A percentile compares a stretch with the other conserved stretches of the same genome.
These are phyloP conservation scores for Vanessa atalanta DNA, from an alignment of 1,140 invertebrate genomes.

Conservation along the genomic window DNA sequence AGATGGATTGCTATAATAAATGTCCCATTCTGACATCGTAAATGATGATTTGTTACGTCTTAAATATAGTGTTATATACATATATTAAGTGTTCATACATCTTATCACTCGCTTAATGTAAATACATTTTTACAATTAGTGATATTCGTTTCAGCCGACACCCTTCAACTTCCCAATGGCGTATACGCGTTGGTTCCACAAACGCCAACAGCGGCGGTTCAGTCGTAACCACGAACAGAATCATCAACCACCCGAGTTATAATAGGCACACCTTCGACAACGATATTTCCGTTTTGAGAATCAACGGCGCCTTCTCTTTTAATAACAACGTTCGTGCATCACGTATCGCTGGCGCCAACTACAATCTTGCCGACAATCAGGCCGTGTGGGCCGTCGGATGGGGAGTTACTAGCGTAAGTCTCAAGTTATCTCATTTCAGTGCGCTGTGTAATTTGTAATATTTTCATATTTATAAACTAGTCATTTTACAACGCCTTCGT, in stretches of 20 bases:
- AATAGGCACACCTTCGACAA: conserved; percentile 59
- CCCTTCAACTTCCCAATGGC: conserved; percentile 28
- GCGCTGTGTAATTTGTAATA: no score
- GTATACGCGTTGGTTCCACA: conserved; percentile 49
- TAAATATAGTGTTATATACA: no score
- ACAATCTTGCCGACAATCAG: conserved; percentile 50
- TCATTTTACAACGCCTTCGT: no score
- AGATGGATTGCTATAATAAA: no score
- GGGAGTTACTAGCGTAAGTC: conserved; percentile 74
- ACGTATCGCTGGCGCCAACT: conserved; percentile 47
- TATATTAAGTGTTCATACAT: no score
- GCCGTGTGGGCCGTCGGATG: conserved; percentile 81
- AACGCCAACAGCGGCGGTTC: conserved; percentile 48
- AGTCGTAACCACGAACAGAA: conserved; percentile 30
- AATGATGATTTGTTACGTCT: no score
- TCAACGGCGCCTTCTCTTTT: conserved; percentile 49
- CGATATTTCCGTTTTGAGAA: conserved; percentile 81
- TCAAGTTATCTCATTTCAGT: no score
- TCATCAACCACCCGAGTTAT: conserved; percentile 48
- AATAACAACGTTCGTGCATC: conserved; percentile 37
- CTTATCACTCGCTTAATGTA: no score
- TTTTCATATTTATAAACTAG: no score
- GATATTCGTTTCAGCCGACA: conserved; percentile 36
- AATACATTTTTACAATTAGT: not conserved
- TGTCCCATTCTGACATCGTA: no score